phyloP scores from a whole-genome alignment of 2,113 vertebrate species.

The Hystrix cristata region DNA sequence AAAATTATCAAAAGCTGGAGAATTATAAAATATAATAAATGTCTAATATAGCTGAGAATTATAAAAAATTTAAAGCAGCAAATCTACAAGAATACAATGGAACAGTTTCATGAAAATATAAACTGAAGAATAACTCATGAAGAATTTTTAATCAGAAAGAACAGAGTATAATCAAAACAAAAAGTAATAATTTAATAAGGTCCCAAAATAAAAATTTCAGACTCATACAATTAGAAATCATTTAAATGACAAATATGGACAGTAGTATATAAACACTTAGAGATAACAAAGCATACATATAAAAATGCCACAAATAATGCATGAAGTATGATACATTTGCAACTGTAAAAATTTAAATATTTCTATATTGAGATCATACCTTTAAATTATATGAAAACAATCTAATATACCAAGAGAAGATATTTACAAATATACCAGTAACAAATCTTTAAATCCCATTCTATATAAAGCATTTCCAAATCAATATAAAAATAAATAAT shows the following conservation, averaged over 20 bases:
- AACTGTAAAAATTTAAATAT: neutral
- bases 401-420: neutral
- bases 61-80: neutral
- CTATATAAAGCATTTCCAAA: neutral
- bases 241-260: neutral
- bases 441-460: neutral
- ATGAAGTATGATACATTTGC: neutral
- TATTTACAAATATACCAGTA: neutral
- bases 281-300: neutral
- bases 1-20: neutral
- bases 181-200: neutral
- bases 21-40: neutral
- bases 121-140: neutral
- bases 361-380: neutral
- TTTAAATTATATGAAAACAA: neutral
- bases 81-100: neutral
- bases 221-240: neutral
- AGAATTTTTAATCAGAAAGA: neutral
- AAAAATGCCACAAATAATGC: neutral
- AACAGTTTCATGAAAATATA: neutral
- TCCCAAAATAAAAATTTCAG: neutral
- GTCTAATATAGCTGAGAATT: too few species aligned
- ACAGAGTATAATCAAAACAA: neutral
- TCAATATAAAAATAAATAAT: neutral
- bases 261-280: neutral